Conservation (phyloP, 2,888 invertebrate species). For the Xestia xanthographa region DNA sequence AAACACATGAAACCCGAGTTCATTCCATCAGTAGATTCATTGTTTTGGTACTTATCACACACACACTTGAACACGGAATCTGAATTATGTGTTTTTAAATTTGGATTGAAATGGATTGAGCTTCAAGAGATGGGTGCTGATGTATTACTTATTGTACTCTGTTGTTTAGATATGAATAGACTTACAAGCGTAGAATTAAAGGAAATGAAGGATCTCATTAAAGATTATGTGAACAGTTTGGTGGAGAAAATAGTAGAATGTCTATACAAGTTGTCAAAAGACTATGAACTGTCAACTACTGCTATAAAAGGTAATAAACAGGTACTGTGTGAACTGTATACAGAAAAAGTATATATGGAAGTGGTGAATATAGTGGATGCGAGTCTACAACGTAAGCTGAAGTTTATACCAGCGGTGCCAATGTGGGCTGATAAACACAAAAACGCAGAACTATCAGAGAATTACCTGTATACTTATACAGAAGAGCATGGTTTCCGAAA, state of each 20-base stretch:
- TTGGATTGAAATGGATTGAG: conserved; percentile 83
- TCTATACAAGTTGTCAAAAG: conserved; percentile 70
- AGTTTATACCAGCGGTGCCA: conserved; percentile 76
- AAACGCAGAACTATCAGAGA: conserved; percentile 72
- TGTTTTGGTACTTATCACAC: conserved; percentile 86
- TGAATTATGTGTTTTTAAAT: conserved; percentile 83
- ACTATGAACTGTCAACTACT: conserved; percentile 63
- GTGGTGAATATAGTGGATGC: conserved; percentile 74
- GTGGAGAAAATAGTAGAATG: conserved; percentile 79
- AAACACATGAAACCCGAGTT: conserved; percentile 78
- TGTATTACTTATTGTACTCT: conserved; percentile 79
- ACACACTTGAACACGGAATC: conserved; percentile 77
- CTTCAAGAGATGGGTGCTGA: conserved; percentile 76
- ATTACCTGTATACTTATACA: conserved; percentile 77
- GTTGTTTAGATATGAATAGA: conserved; percentile 80
- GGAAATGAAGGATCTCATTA: conserved; percentile 73
- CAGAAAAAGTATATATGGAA: conserved; percentile 81
- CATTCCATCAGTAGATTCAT: conserved; percentile 76
- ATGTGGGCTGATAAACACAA: conserved; percentile 74
- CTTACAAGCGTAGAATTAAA: conserved; percentile 72
- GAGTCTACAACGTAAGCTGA: conserved; percentile 73
- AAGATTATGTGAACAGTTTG: conserved; percentile 75
- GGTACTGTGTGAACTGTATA: conserved; percentile 74
- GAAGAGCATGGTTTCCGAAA: conserved; percentile 75
- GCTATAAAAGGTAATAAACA: conserved; percentile 67